Evolutionary conservation across 2,797 vertebrate species (phyloP).

Genomic region (Bufotes viridis): DNA sequence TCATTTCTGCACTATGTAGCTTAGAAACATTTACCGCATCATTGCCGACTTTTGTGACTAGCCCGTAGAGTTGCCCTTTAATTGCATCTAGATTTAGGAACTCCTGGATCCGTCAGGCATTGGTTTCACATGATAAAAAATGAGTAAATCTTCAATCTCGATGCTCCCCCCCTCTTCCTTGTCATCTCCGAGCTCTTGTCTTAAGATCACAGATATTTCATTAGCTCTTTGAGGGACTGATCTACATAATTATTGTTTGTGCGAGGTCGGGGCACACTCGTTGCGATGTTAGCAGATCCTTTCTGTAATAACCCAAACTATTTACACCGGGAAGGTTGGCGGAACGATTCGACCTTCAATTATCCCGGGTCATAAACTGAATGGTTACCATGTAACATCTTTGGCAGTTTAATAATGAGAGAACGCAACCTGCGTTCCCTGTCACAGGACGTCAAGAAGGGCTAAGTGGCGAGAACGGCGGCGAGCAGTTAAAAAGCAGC

Average conservation of each 20-base stretch:
- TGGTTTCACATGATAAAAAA: neutral
- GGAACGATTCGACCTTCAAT: conserved; percentile 42
- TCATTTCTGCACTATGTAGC: too few relatives aligned
- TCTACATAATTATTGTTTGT: conserved; percentile 36
- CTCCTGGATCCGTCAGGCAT: neutral
- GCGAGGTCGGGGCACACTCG: neutral
- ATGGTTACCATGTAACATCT: neutral
- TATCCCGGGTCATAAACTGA: conserved; percentile 17
- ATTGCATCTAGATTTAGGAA: neutral
- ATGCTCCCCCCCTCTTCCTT: neutral
- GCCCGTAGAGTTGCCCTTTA: neutral
- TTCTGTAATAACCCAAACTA: neutral
- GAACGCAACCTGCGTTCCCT: conserved; percentile 3
- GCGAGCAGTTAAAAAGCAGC: neutral
- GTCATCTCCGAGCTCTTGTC: neutral
- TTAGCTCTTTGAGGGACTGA: conserved; percentile 22
- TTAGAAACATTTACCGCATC: too few relatives aligned
- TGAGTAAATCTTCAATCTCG: too few relatives aligned
- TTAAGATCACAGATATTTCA: conserved; percentile 23
- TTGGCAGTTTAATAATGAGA: conserved; percentile 53
- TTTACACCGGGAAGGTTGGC: neutral
- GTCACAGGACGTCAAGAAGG: conserved; percentile 20
- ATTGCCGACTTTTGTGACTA: neutral
- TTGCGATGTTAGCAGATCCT: neutral
- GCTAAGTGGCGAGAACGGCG: conserved; percentile 9